Base-by-base conservation (phyloP, 2,888 invertebrate genomes). In the Camptogramma bilineatum region DNA sequence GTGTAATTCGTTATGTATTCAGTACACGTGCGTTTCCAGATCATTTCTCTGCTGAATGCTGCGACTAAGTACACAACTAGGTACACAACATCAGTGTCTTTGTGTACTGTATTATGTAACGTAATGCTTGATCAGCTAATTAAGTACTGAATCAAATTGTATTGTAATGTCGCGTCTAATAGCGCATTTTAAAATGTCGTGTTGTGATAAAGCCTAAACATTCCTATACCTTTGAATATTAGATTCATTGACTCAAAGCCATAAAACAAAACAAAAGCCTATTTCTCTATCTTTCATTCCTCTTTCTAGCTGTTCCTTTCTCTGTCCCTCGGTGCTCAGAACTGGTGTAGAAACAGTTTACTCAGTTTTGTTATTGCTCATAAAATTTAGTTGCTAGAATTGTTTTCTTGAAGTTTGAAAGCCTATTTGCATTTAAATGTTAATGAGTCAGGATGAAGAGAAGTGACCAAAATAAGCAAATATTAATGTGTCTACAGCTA, bases 381-480 rank as follows among this genome's bases (percentile, higher is more conserved):
- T 61, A 54, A 48, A 61, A 55, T 62, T 10, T 55, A 17, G 21
- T 55, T 50, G 31, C 24, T 44, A 3, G 34, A 47, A 18, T 48
- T 50, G 48, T 54, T 53, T 53, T 51, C 42, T 42, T 51, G 24
- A 59, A 53, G 47, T 60, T 60, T 39, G 47, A 50, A 53, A 31
- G 21, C 50, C 28, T 28, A 53, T 54, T 54, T 54, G 42, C 50
- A 61, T 61, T 50, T 19, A 39, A 53, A 46, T 46, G 44, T 24
- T 28, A 28, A 46, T 54, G 21, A 34, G 31, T 16, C 19, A 21
- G 47, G 31, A 19, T 24, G 17, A 52, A 16, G 34, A 24, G 47
- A 55, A 31, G 4, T 16, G 17, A 54, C 24, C 13, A 10, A 10
- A 46, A 46, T 28, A n/a, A 4, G 7, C 21, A 48, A 4, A 13